phyloP scores from a whole-genome alignment of 2,113 vertebrate species.

The Sinosuthora webbiana region DNA sequence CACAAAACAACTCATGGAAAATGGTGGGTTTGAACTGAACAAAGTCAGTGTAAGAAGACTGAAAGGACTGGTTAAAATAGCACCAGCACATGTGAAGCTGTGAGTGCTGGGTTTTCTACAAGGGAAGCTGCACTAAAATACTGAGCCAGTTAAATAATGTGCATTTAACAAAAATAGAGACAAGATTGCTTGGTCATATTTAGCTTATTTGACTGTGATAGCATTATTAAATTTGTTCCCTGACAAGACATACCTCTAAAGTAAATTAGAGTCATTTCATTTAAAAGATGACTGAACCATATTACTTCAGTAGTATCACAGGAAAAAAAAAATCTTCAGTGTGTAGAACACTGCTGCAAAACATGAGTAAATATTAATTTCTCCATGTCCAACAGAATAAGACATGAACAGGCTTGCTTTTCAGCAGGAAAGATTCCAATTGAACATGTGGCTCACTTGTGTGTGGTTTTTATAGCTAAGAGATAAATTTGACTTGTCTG shows the following conservation, averaged over 20 bases:
- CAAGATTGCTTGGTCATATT: neutral
- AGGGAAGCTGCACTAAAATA: neutral
- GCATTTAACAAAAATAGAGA: neutral
- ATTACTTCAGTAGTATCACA: neutral
- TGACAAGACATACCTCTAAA: neutral
- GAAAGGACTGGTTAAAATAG: neutral
- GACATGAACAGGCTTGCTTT: neutral
- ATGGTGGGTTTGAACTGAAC: neutral
- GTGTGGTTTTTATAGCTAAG: neutral
- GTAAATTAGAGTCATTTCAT: neutral
- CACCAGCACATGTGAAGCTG: neutral
- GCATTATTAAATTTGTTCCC: neutral
- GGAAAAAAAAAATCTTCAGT: neutral
- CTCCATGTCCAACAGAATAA: neutral
- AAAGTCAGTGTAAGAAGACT: neutral
- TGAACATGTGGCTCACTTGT: neutral
- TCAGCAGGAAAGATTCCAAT: neutral
- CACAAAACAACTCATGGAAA: neutral
- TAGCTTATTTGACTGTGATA: neutral
- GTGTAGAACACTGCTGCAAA: neutral
- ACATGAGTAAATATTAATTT: neutral
- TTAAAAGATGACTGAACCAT: neutral
- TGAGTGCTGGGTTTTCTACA: neutral
- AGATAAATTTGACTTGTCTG: slow-evolving; percentile 21
- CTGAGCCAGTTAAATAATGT: neutral